Evolutionary conservation across 2,113 vertebrate species (phyloP).

Genomic region (Zootoca vivipara): DNA sequence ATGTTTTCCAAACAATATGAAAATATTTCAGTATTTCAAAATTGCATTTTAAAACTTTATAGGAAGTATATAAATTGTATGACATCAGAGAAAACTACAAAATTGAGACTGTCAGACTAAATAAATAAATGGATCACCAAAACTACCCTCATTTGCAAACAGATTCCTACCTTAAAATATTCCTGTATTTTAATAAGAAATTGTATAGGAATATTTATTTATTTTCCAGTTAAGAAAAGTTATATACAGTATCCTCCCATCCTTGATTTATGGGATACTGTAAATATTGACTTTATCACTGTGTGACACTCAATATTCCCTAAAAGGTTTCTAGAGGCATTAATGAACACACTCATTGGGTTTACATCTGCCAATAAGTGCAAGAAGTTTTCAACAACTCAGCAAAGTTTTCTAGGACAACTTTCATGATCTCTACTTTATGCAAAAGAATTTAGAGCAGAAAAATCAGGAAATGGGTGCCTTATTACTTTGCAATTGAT

Average conservation of each 20-base stretch:
- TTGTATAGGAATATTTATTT: slow-evolving; percentile 20
- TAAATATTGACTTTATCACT: slow-evolving; percentile 77
- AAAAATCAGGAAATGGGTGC: slow-evolving; percentile 47
- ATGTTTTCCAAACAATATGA: background rate
- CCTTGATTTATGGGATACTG: slow-evolving; percentile 71
- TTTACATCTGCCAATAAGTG: slow-evolving; percentile 44
- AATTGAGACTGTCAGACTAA: background rate
- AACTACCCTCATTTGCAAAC: slow-evolving; percentile 1
- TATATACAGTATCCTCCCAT: slow-evolving; percentile 69
- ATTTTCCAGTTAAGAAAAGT: slow-evolving; percentile 9
- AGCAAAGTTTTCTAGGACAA: slow-evolving; percentile 48
- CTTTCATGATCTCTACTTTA: slow-evolving; percentile 35
- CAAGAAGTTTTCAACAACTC: slow-evolving; percentile 45
- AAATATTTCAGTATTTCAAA: background rate
- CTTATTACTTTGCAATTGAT: slow-evolving; percentile 46
- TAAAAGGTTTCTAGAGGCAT: slow-evolving; percentile 43
- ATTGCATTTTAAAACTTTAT: background rate
- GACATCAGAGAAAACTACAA: background rate
- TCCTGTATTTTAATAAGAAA: background rate
- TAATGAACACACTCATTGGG: slow-evolving; percentile 53
- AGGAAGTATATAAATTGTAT: background rate
- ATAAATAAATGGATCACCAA: slow-evolving; percentile 10
- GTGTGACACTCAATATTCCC: slow-evolving; percentile 59
- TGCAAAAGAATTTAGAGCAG: slow-evolving; percentile 40
- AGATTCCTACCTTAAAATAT: background rate